Evolutionary conservation across 1,140 invertebrate genomes (phyloP).

Genomic region (Tetraneura akinire): DNA sequence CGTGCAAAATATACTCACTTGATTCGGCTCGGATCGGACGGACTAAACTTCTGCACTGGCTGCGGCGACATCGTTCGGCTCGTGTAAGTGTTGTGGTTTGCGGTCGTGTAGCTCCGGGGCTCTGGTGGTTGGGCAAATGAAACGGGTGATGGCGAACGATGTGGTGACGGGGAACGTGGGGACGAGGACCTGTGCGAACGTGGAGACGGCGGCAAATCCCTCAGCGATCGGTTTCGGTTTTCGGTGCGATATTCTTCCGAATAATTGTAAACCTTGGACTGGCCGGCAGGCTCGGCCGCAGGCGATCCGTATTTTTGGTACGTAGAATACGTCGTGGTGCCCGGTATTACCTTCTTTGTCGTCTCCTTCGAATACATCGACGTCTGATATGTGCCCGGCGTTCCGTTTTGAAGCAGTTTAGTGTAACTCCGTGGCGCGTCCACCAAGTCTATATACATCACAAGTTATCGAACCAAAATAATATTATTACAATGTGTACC

Average conservation of each 20-base stretch:
- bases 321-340: constrained; percentile 30
- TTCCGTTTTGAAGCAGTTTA: constrained; percentile 17
- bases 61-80: constrained; percentile 50
- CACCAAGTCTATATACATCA: constrained; percentile 10
- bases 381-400: constrained; percentile 32
- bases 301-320: constrained; percentile 30
- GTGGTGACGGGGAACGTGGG: constrained; percentile 54
- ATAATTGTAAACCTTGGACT: constrained; percentile 48
- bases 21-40: constrained; percentile 54
- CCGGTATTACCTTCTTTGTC: constrained; percentile 41
- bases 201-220: constrained; percentile 38
- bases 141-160: constrained; percentile 56
- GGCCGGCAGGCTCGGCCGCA: neutral
- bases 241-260: constrained; percentile 31
- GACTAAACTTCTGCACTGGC: constrained; percentile 54
- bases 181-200: constrained; percentile 37
- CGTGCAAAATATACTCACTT: constrained; percentile 27
- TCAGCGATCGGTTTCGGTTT: constrained; percentile 22
- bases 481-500: neutral
- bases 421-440: constrained; percentile 19
- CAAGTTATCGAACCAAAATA: too few relatives aligned
- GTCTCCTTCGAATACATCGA: constrained; percentile 42
- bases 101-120: constrained; percentile 45
- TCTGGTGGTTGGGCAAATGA: constrained; percentile 55
- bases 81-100: constrained; percentile 30